These are phyloP conservation scores for Acanthosoma haemorrhoidale DNA, from an alignment of 2,888 invertebrate genomes.

Conservation along the genomic window DNA sequence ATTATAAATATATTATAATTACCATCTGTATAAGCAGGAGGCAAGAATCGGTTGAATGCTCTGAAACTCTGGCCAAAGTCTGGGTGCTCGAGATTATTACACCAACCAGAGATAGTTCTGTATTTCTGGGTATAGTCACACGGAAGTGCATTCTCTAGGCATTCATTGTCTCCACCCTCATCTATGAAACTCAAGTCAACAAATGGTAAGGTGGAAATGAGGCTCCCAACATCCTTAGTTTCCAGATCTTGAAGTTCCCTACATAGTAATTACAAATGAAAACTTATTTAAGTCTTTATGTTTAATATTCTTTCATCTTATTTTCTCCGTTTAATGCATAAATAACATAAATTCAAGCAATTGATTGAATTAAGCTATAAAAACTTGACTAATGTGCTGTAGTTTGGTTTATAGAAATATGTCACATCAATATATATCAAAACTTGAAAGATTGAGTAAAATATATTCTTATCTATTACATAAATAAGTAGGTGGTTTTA, in stretches of 20 bases:
- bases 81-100: constrained; percentile 50
- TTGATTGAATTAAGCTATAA: neutral
- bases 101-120: constrained; percentile 49
- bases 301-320: too few species aligned
- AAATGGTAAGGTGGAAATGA: constrained; percentile 48
- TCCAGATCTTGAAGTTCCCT: constrained; percentile 46
- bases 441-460: too few species aligned
- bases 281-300: too few species aligned
- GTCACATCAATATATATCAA: too few species aligned
- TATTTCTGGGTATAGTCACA: constrained; percentile 50
- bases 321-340: too few species aligned
- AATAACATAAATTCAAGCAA: neutral
- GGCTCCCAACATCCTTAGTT: constrained; percentile 44
- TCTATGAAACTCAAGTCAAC: constrained; percentile 45
- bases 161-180: constrained; percentile 46
- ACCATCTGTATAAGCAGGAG: constrained; percentile 49
- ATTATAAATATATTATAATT: constrained; percentile 11
- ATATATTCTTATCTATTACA: too few species aligned
- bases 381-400: neutral
- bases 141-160: constrained; percentile 48
- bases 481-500: too few species aligned
- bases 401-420: neutral
- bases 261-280: neutral
- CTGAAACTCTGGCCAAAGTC: constrained; percentile 48
- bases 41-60: constrained; percentile 47